A percentile compares a stretch with the other conserved stretches of the same genome.
phyloP scores from a whole-genome alignment of 2,888 invertebrate species.

The Drosophila colorata region DNA sequence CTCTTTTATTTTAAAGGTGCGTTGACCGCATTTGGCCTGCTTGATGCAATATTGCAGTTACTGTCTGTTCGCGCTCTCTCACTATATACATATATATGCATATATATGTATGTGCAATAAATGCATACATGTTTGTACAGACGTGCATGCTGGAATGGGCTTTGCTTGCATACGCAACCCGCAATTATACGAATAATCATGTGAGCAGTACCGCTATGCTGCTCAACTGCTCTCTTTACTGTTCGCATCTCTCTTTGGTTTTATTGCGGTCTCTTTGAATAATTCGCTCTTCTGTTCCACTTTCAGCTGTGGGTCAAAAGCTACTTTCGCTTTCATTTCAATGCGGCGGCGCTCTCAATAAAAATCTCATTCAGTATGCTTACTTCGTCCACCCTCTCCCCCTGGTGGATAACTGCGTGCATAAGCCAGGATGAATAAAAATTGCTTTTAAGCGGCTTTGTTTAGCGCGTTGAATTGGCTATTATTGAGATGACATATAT shows the following conservation, averaged over 20 bases:
- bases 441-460: constrained; percentile 22
- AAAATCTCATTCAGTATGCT: neutral
- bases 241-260: constrained; percentile 4
- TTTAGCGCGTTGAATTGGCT: constrained; percentile 39
- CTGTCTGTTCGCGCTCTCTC: neutral
- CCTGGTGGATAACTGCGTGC: neutral
- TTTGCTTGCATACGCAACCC: constrained; percentile 12
- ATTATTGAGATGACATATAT: constrained; percentile 16
- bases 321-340: constrained; percentile 70
- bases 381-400: neutral
- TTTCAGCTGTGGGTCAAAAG: constrained; percentile 60
- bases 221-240: constrained; percentile 19
- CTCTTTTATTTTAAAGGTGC: constrained; percentile 49
- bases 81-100: constrained; percentile 1
- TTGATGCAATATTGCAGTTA: constrained; percentile 23
- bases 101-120: constrained; percentile 3
- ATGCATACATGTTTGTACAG: too few species aligned
- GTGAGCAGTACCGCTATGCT: constrained; percentile 10
- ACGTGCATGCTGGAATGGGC: neutral
- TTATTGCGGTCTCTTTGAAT: constrained; percentile 18
- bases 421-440: constrained; percentile 3
- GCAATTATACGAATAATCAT: constrained; percentile 12
- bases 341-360: constrained; percentile 57
- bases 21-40: constrained; percentile 51
- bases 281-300: constrained; percentile 50